Evolutionary conservation across 1,140 invertebrate species (phyloP), one percentile per base, ranked within the genome.

Genomic region (Tetramorium simillimum): DNA sequence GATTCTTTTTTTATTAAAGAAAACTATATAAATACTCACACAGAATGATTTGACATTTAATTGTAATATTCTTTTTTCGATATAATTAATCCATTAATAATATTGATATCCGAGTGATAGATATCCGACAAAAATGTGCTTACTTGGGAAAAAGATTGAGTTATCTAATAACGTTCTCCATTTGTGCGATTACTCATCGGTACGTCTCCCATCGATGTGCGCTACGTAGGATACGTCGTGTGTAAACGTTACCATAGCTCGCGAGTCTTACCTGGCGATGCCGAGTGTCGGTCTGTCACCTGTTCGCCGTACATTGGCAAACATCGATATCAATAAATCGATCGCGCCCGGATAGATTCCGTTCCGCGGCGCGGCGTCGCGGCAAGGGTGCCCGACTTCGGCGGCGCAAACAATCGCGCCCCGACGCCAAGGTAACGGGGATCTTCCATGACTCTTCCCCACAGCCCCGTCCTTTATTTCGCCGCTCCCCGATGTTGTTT

Each of bases 321-420:
- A 87, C 87, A 88, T 90, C 91, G 72, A 86, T 86, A 87, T 90
- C 89, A 77, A 89, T 92, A 91, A 92, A 92, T 88, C 87, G 85
- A 90, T 88, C 86, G 89, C 73, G n/a, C 63, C 67, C 63, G 89
- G 33, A 33, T 33, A 86, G 86, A 84, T 80, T 87, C 75, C 56
- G 63, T 76, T 51, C 21, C 58, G 46, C 58, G 46, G 70, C 53
- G 65, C 51, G 43, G 76, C 53, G 65, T 67, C 58, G 51, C 46
- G 24, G 72, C 43, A 56, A 85, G 53, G 21, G 60, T 53, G 62
- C 40, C 70, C 69, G 86, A 90, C 90, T 91, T 89, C 75, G 73
- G 80, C 67, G 86, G 80, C 76, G 87, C 86, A 90, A 91, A 92
- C 91, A 90, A 92, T 91, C 85, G 88, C 86, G 40, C 56, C 60